Evolutionary conservation across 1,140 invertebrate genomes (phyloP).

Genomic region (Brachionus sp.): DNA sequence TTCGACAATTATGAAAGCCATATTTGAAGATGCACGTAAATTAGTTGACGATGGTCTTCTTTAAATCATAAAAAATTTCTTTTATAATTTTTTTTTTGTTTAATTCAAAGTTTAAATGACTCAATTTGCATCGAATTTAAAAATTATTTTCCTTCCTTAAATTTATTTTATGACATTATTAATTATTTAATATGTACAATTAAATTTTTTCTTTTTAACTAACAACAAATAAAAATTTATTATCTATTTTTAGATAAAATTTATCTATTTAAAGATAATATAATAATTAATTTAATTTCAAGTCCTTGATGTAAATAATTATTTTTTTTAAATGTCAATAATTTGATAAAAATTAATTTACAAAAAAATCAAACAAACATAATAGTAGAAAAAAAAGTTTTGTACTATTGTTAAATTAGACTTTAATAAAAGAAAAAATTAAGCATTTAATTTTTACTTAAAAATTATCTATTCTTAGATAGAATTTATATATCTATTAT

Average conservation of each 20-base stretch:
- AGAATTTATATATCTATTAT: too few species aligned
- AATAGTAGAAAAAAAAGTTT: neutral
- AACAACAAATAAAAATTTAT: neutral
- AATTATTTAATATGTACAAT: neutral
- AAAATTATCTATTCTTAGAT: too few species aligned
- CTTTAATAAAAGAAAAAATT: too few species aligned
- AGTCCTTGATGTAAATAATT: neutral
- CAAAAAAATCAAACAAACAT: neutral
- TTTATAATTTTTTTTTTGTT: slow-evolving; percentile 43
- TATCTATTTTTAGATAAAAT: neutral
- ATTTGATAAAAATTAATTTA: too few species aligned
- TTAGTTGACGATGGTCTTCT: slow-evolving; percentile 69
- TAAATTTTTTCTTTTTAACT: neutral
- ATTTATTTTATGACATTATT: neutral
- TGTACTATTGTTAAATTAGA: too few species aligned
- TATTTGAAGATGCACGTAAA: slow-evolving; percentile 73
- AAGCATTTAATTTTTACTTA: too few species aligned
- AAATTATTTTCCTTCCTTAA: neutral
- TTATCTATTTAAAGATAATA: neutral
- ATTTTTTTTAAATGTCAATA: too few species aligned
- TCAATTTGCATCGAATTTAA: slow-evolving; percentile 12
- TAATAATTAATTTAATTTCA: neutral
- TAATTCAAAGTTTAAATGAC: neutral
- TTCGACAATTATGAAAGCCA: slow-evolving; percentile 66
- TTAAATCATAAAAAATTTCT: slow-evolving; percentile 44